Percentiles rank a stretch among this genome's conserved stretches.
phyloP scores from a whole-genome alignment of 2,113 vertebrate genomes.

The Scomber scombrus region DNA sequence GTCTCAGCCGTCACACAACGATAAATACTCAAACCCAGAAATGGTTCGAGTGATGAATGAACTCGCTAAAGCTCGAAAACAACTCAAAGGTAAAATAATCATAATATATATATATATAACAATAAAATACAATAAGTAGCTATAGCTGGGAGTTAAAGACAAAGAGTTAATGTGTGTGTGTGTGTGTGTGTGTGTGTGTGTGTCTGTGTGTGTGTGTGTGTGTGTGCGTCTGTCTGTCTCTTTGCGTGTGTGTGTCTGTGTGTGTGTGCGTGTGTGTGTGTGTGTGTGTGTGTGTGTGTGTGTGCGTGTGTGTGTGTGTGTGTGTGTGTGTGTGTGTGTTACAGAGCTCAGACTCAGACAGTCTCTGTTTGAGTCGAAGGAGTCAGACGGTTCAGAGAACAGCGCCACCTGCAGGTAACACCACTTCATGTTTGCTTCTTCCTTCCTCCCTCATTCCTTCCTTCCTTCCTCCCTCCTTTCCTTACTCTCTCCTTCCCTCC shows the following conservation, averaged over 20 bases:
- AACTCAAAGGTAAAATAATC: conserved; percentile 93
- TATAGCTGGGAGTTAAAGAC: too few species aligned
- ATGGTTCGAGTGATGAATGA: conserved; percentile 94
- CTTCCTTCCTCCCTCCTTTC: too few species aligned
- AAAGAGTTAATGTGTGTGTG: background rate
- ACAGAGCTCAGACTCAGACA: conserved; percentile 92
- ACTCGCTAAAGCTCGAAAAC: conserved; percentile 92
- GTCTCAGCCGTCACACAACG: conserved; percentile 93
- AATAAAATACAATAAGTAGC: too few species aligned
- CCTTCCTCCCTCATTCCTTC: too few species aligned
- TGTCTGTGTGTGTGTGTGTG: conserved; percentile 1
- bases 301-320: too few species aligned
- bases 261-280: conserved; percentile 7
- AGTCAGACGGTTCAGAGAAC: conserved; percentile 52
- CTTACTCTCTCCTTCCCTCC: too few species aligned
- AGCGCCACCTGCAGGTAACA: conserved; percentile 76
- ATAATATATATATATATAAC: too few species aligned
- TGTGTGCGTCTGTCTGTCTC: too few species aligned
- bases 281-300: too few species aligned
- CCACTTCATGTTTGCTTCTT: too few species aligned
- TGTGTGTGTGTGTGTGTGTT: conserved; percentile 5
- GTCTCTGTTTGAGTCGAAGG: conserved; percentile 87
- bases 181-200: background rate
- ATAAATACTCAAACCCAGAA: conserved; percentile 94
- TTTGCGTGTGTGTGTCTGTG: too few species aligned